Percentiles rank a stretch among this genome's conserved stretches.
Evolutionary conservation across 2,797 vertebrate genomes (phyloP).

Genomic region (Rhincodon typus): DNA sequence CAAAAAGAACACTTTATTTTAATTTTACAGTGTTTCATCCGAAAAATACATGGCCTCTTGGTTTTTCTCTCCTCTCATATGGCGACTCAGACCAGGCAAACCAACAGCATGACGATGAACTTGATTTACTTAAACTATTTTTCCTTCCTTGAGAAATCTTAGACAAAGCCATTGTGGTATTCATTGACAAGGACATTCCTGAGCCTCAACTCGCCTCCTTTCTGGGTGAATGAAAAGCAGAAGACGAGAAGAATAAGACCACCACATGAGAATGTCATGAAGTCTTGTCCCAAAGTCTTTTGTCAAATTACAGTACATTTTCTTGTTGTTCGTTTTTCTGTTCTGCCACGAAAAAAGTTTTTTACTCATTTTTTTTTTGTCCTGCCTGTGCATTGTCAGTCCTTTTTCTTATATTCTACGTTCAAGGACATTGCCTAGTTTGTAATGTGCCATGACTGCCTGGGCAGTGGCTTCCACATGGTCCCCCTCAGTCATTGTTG

Average conservation of each 20-base stretch:
- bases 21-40: slow-evolving; percentile 25
- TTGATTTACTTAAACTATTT: slow-evolving; percentile 45
- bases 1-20: neutral
- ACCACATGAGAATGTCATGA: slow-evolving; percentile 64
- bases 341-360: slow-evolving; percentile 53
- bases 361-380: slow-evolving; percentile 65
- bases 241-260: slow-evolving; percentile 55
- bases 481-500: neutral
- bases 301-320: slow-evolving; percentile 61
- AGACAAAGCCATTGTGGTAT: slow-evolving; percentile 38
- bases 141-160: slow-evolving; percentile 38
- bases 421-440: slow-evolving; percentile 41
- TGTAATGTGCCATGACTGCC: slow-evolving; percentile 48
- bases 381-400: slow-evolving; percentile 63
- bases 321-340: slow-evolving; percentile 68
- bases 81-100: slow-evolving; percentile 21
- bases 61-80: neutral
- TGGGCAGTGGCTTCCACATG: slow-evolving; percentile 38
- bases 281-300: slow-evolving; percentile 59
- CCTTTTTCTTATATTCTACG: slow-evolving; percentile 44
- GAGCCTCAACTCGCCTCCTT: slow-evolving; percentile 45
- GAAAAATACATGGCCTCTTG: neutral
- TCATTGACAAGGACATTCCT: slow-evolving; percentile 17
- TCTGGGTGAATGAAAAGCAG: slow-evolving; percentile 59
- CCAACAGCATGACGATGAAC: slow-evolving; percentile 39